Conservation (phyloP, 2,113 vertebrate genomes). For the Anoura caudifer region DNA sequence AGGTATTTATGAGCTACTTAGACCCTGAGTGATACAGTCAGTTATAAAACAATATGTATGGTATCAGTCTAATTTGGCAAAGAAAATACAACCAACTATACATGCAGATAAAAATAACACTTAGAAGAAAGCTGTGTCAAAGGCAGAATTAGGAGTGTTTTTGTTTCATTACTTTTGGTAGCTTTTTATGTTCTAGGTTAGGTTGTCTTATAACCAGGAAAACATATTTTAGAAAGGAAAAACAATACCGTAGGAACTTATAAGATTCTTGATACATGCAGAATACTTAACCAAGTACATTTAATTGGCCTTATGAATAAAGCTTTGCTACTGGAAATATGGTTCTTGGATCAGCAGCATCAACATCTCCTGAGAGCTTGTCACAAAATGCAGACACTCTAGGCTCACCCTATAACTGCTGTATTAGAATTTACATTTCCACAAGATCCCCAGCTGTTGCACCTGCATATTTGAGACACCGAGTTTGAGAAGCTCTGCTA, state of each 20-base stretch:
- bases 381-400: not conserved
- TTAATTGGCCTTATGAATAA: not conserved
- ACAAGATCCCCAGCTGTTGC: not conserved
- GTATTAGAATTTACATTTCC: not conserved
- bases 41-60: not conserved
- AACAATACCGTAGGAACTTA: not conserved
- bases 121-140: not conserved
- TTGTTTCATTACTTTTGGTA: not conserved
- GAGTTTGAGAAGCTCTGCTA: not conserved
- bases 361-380: not conserved
- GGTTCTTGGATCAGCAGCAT: not conserved
- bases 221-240: conserved; percentile 13
- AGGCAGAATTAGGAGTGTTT: not conserved
- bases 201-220: not conserved
- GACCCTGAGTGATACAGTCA: not conserved
- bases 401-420: too few relatives aligned
- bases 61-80: not conserved
- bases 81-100: not conserved
- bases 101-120: not conserved
- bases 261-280: not conserved
- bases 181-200: not conserved
- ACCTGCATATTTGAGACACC: not conserved
- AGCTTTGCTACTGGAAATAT: not conserved
- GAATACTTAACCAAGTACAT: not conserved
- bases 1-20: not conserved